These are phyloP conservation scores for Pterostichus niger DNA, from an alignment of 2,888 invertebrate species.

Conservation along the genomic window DNA sequence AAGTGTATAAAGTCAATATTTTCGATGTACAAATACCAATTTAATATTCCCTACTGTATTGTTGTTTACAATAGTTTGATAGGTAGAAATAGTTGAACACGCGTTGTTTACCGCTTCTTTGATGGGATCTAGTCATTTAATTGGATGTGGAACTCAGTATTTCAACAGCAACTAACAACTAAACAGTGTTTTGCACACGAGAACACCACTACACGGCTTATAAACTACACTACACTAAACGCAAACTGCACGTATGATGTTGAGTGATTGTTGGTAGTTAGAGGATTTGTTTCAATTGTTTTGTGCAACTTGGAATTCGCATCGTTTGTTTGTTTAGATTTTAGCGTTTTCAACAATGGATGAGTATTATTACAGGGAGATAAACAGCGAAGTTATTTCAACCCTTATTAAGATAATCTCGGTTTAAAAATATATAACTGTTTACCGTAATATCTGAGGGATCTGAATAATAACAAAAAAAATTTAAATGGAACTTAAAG, in stretches of 20 bases:
- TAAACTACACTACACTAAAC: conserved; percentile 1
- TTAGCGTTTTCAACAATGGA: too few relatives aligned
- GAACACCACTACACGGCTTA: conserved; percentile 9
- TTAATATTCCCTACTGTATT: not conserved
- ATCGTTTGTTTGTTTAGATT: not conserved
- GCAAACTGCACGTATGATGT: conserved; percentile 8
- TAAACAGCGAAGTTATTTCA: too few relatives aligned
- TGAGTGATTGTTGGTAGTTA: conserved; percentile 1
- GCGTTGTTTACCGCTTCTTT: conserved; percentile 19
- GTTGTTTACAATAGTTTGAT: not conserved
- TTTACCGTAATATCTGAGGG: too few relatives aligned
- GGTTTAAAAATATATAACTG: too few relatives aligned
- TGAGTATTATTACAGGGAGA: too few relatives aligned
- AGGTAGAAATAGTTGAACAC: conserved; percentile 20
- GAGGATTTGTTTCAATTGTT: conserved; percentile 1
- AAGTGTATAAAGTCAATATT: too few relatives aligned
- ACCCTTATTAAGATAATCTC: too few relatives aligned
- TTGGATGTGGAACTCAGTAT: conserved; percentile 17
- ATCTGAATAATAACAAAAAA: too few relatives aligned
- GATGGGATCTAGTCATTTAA: conserved; percentile 9
- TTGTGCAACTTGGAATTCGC: not conserved
- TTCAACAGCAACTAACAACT: conserved; percentile 22
- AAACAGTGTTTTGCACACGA: not conserved
- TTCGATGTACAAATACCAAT: too few relatives aligned
- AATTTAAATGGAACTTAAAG: too few relatives aligned